A percentile compares a stretch with the other conserved stretches of the same genome.
phyloP scores from a whole-genome alignment of 2,113 vertebrate species.

The Sturnus vulgaris region DNA sequence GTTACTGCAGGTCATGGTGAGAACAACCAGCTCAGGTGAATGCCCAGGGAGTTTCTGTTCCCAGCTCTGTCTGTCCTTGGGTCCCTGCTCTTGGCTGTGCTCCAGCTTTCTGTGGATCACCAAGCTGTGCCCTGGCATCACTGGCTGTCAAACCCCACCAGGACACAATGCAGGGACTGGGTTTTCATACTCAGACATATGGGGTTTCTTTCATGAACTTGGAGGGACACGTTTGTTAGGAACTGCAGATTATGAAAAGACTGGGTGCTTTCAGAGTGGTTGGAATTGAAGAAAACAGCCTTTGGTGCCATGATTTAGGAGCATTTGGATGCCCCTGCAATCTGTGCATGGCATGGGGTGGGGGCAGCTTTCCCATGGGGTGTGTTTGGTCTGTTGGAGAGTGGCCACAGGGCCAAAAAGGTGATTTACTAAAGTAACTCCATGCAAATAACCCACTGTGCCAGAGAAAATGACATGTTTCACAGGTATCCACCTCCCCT shows the following conservation, averaged over 20 bases:
- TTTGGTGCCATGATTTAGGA: not conserved
- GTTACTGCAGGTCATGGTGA: not conserved
- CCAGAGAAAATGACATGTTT: not conserved
- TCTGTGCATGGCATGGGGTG: not conserved
- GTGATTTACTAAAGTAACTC: not conserved
- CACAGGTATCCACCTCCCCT: not conserved
- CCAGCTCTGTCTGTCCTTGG: not conserved
- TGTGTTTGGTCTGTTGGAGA: not conserved
- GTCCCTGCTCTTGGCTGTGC: not conserved
- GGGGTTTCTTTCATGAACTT: not conserved
- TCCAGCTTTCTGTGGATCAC: not conserved
- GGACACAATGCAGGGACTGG: not conserved
- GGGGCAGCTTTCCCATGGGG: not conserved
- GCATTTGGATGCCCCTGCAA: not conserved
- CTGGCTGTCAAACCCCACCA: not conserved
- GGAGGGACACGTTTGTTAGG: not conserved
- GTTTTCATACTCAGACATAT: accelerated
- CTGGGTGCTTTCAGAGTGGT: not conserved
- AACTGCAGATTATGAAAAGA: not conserved
- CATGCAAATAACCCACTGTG: not conserved
- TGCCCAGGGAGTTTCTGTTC: not conserved
- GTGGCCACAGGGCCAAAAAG: not conserved
- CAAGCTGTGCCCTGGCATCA: not conserved
- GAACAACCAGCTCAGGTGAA: not conserved
- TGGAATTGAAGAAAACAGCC: not conserved